Percentiles rank a stretch among this genome's conserved stretches.
Evolutionary conservation across 2,888 invertebrate genomes (phyloP).

Genomic region (Cerceris rybyensis): DNA sequence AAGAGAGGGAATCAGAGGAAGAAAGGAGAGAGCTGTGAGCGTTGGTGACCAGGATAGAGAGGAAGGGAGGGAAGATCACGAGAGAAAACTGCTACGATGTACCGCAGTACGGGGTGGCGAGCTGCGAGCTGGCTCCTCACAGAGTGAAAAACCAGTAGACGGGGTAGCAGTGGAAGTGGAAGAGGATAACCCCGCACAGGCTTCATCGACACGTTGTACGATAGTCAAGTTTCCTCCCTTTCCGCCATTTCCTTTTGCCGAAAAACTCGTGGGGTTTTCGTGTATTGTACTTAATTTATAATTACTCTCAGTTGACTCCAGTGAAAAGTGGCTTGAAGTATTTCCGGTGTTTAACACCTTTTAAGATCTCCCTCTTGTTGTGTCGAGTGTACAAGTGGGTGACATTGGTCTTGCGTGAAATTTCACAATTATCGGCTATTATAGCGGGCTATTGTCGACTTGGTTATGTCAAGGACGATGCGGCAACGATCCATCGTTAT

Average conservation of each 20-base stretch:
- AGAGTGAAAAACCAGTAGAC: conserved; percentile 46
- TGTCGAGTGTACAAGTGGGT: no score
- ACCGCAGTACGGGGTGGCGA: conserved; percentile 77
- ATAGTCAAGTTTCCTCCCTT: neutral
- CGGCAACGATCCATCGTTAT: conserved; percentile 27
- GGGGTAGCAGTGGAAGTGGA: conserved; percentile 8
- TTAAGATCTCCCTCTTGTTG: no score
- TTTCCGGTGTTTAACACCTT: no score
- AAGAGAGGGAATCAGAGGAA: conserved; percentile 16
- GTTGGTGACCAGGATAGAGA: conserved; percentile 33
- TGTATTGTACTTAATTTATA: neutral
- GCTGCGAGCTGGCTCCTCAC: conserved; percentile 64
- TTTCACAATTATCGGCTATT: neutral
- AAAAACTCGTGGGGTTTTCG: conserved; percentile 18
- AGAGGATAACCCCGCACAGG: conserved; percentile 15
- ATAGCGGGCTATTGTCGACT: neutral
- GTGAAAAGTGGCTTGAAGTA: no score
- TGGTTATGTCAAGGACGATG: conserved; percentile 59
- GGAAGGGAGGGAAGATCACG: conserved; percentile 63
- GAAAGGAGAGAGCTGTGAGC: conserved; percentile 29
- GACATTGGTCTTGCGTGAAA: conserved; percentile 10
- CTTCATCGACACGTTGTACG: conserved; percentile 16
- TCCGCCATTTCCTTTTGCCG: conserved; percentile 45
- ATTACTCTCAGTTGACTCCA: no score
- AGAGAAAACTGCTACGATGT: conserved; percentile 75